These are phyloP conservation scores for Eupithecia exiguata DNA, from an alignment of 2,888 invertebrate genomes.

Conservation along the genomic window DNA sequence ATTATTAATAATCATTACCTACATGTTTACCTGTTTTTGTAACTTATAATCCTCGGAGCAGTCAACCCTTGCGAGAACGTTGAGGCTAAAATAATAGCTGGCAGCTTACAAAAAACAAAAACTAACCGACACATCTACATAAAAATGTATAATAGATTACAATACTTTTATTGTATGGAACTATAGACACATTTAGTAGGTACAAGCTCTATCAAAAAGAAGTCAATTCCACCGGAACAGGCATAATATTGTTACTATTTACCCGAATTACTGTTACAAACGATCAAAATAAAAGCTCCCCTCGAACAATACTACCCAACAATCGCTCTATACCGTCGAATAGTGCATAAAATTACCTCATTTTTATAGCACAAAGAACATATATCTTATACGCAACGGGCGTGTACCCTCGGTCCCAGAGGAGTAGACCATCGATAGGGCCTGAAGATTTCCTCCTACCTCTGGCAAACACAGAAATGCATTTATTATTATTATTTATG, in stretches of 20 bases:
- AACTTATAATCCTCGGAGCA: no score
- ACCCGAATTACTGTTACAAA: conserved; percentile 26
- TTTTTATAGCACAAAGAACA: conserved; percentile 70
- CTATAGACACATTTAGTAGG: neutral
- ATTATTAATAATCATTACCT: no score
- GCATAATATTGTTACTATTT: conserved; percentile 5
- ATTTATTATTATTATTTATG: conserved; percentile 78
- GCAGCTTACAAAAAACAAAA: neutral
- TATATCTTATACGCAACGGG: conserved; percentile 62
- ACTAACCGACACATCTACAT: no score
- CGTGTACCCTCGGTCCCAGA: conserved; percentile 58
- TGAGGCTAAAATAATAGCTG: neutral
- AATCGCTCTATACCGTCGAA: conserved; percentile 55
- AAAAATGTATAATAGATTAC: neutral
- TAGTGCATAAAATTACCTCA: conserved; percentile 80
- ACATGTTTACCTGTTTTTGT: no score
- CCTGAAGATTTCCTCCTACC: conserved; percentile 66
- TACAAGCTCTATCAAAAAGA: neutral
- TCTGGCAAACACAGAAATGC: conserved; percentile 62
- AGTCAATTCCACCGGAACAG: neutral
- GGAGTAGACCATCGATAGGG: conserved; percentile 56
- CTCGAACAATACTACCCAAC: conserved; percentile 42
- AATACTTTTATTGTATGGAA: neutral
- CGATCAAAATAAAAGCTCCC: conserved; percentile 39
- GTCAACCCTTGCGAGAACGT: neutral